Conservation (phyloP, 2,888 invertebrate species). For the Cantharis lateralis region DNA sequence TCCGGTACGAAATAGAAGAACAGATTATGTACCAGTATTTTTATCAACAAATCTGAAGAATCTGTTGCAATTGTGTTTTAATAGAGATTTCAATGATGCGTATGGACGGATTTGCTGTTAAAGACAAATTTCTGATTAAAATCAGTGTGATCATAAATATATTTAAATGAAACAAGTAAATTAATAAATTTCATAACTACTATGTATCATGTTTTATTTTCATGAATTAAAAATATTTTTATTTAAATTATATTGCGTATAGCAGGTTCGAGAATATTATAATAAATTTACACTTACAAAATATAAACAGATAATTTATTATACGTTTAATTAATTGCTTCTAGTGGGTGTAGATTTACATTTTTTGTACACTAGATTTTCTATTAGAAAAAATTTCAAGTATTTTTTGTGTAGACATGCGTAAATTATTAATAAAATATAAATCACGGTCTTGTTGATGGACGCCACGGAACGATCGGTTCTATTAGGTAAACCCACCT, state of each 20-base stretch:
- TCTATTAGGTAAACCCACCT: not conserved
- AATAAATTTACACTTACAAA: not conserved
- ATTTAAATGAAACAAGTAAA: not conserved
- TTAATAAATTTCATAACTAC: not conserved
- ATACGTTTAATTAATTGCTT: not conserved
- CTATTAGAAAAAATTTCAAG: not conserved
- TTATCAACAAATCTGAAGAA: not conserved
- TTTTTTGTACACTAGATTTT: not conserved
- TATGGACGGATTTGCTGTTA: not conserved
- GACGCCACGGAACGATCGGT: not conserved
- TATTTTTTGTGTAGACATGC: not conserved
- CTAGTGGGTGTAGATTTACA: not conserved
- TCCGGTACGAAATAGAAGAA: not conserved
- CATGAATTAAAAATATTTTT: not conserved
- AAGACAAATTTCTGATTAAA: not conserved
- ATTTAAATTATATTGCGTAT: not conserved
- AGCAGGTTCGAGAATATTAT: not conserved
- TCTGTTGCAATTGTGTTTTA: not conserved
- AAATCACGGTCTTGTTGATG: not conserved
- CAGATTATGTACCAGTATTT: too few relatives aligned
- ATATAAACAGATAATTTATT: not conserved
- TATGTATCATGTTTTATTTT: not conserved
- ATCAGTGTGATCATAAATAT: not conserved
- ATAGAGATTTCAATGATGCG: not conserved
- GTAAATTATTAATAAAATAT: not conserved